Evolutionary conservation across 2,888 invertebrate species (phyloP).

Genomic region (Drosophila emarginata): DNA sequence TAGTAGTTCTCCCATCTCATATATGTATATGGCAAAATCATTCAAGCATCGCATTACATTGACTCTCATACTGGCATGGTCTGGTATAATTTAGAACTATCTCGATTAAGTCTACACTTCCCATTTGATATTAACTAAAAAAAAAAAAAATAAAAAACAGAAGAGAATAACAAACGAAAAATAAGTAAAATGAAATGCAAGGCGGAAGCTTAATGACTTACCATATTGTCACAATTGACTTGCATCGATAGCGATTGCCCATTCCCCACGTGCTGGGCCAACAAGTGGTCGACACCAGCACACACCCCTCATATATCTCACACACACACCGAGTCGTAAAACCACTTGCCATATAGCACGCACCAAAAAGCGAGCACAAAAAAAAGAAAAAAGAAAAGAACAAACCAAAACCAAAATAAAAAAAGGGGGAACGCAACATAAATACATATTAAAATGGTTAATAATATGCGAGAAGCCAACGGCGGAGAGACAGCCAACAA

Average conservation of each 20-base stretch:
- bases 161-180: too few relatives aligned
- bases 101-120: slow-evolving; percentile 44
- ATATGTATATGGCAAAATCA: slow-evolving; percentile 45
- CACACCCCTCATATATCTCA: slow-evolving; percentile 37
- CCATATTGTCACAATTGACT: slow-evolving; percentile 14
- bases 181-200: slow-evolving; percentile 17
- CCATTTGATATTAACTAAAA: not conserved
- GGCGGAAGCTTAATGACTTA: slow-evolving; percentile 55
- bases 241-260: slow-evolving; percentile 32
- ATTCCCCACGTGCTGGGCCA: slow-evolving; percentile 68
- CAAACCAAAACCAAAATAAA: slow-evolving; percentile 6
- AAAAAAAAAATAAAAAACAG: not conserved
- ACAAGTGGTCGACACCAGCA: slow-evolving; percentile 63
- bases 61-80: slow-evolving; percentile 29
- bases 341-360: slow-evolving; percentile 60
- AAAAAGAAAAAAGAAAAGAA: too few relatives aligned
- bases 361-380: slow-evolving; percentile 52
- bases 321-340: slow-evolving; percentile 17
- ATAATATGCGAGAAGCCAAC: slow-evolving; percentile 64
- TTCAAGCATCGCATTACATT: slow-evolving; percentile 61
- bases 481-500: slow-evolving; percentile 33
- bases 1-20: slow-evolving; percentile 37
- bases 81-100: slow-evolving; percentile 52
- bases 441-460: slow-evolving; percentile 65
- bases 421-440: slow-evolving; percentile 47